Conservation (phyloP, 2,888 invertebrate species). For the Rhagophthalmus giganteus region DNA sequence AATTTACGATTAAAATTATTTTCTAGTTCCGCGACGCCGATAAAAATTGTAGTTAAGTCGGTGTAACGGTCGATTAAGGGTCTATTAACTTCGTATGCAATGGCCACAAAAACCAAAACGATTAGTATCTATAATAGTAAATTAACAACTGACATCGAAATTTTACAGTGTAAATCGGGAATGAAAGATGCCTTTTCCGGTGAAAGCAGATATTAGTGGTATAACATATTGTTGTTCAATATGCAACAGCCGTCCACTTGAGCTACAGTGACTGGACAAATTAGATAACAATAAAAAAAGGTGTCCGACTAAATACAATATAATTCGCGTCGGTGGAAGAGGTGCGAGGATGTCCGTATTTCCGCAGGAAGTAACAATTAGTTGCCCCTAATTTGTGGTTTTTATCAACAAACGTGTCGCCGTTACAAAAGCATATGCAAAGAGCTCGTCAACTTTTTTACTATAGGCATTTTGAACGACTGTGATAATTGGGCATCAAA, state of each 20-base stretch:
- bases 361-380: conserved; percentile 41
- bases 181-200: conserved; percentile 30
- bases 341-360: conserved; percentile 43
- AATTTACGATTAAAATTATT: too few relatives aligned
- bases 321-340: conserved; percentile 45
- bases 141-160: conserved; percentile 23
- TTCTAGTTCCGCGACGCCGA: too few relatives aligned
- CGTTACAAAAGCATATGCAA: conserved; percentile 29
- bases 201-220: conserved; percentile 21
- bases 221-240: conserved; percentile 17
- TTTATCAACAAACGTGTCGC: conserved; percentile 31
- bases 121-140: not conserved
- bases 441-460: conserved; percentile 27
- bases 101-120: not conserved
- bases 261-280: conserved; percentile 43
- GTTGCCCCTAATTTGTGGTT: conserved; percentile 42
- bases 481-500: conserved; percentile 36
- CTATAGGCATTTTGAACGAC: conserved; percentile 21
- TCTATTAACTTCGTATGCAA: not conserved
- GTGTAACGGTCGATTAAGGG: too few relatives aligned
- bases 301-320: conserved; percentile 49
- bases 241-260: conserved; percentile 18
- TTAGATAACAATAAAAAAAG: conserved; percentile 43
- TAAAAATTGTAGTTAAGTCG: too few relatives aligned
- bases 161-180: conserved; percentile 26